A percentile compares a stretch with the other conserved stretches of the same genome.
phyloP scores from a whole-genome alignment of 2,113 vertebrate species.

The Apeltes quadracus region DNA sequence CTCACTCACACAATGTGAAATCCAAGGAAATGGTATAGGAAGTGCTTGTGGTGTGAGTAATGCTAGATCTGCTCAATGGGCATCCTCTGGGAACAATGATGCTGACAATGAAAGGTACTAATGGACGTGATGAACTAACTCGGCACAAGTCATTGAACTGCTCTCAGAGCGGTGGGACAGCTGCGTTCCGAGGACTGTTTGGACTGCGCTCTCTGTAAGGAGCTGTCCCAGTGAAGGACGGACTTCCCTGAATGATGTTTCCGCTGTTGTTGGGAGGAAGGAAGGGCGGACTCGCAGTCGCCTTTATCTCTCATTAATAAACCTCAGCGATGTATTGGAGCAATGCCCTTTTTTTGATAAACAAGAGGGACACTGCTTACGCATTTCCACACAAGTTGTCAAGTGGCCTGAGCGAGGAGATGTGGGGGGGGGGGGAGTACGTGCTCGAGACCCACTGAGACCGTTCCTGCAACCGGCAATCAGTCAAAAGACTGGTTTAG shows the following conservation, averaged over 20 bases:
- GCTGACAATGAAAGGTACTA: slow-evolving; percentile 51
- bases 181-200: neutral
- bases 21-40: slow-evolving; percentile 72
- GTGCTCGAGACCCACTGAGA: slow-evolving; percentile 23
- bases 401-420: slow-evolving; percentile 50
- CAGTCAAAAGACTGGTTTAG: slow-evolving; percentile 26
- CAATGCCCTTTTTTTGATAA: slow-evolving; percentile 61
- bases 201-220: neutral
- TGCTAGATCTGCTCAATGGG: slow-evolving; percentile 53
- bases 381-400: slow-evolving; percentile 69
- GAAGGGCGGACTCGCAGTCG: slow-evolving; percentile 66
- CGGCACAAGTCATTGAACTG: slow-evolving; percentile 12
- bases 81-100: slow-evolving; percentile 73
- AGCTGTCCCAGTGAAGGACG: slow-evolving; percentile 52
- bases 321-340: slow-evolving; percentile 55
- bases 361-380: slow-evolving; percentile 69
- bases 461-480: slow-evolving; percentile 4
- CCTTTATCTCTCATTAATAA: slow-evolving; percentile 72
- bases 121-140: slow-evolving; percentile 52
- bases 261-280: slow-evolving; percentile 68
- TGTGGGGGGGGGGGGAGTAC: slow-evolving; percentile 26
- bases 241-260: slow-evolving; percentile 66
- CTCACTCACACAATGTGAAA: slow-evolving; percentile 45
- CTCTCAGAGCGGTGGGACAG: neutral
- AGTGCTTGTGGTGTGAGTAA: slow-evolving; percentile 66